Conservation (phyloP, 2,113 vertebrate genomes). For the Sinocyclocheilus anshuiensis region DNA sequence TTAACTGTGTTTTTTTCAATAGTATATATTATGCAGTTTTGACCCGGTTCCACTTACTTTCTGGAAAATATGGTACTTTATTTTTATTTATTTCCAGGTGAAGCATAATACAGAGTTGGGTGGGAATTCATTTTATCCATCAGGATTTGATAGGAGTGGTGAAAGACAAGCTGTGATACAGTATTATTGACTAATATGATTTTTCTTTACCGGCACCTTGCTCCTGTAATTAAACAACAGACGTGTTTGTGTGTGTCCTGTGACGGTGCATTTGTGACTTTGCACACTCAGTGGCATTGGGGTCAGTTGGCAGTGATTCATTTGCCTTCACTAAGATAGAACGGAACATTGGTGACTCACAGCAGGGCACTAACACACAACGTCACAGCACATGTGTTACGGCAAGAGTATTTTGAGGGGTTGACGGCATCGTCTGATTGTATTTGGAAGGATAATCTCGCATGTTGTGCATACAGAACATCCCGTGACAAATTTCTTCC, state of each 20-base stretch:
- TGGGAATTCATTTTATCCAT: neutral
- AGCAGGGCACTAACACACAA: neutral
- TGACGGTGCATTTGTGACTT: conserved; percentile 18
- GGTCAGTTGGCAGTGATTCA: conserved; percentile 37
- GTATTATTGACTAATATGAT: neutral
- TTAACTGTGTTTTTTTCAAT: no score
- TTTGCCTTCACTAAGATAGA: conserved; percentile 27
- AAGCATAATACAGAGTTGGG: neutral
- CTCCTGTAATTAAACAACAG: neutral
- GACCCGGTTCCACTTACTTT: no score
- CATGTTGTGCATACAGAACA: neutral
- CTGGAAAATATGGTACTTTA: no score
- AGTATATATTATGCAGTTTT: no score
- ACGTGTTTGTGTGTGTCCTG: conserved; percentile 7
- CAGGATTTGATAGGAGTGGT: neutral
- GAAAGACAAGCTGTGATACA: neutral
- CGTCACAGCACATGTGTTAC: conserved; percentile 4
- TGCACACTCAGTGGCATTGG: neutral
- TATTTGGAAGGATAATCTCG: neutral
- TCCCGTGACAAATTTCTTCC: conserved; percentile 8
- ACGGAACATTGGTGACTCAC: conserved; percentile 25
- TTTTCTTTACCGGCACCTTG: neutral
- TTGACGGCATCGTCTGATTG: conserved; percentile 21
- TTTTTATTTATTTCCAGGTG: neutral
- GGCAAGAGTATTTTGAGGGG: neutral